Evolutionary conservation across 2,888 invertebrate genomes (phyloP), one percentile per base, ranked within the genome.

Genomic region (Drosophila antonietae): DNA sequence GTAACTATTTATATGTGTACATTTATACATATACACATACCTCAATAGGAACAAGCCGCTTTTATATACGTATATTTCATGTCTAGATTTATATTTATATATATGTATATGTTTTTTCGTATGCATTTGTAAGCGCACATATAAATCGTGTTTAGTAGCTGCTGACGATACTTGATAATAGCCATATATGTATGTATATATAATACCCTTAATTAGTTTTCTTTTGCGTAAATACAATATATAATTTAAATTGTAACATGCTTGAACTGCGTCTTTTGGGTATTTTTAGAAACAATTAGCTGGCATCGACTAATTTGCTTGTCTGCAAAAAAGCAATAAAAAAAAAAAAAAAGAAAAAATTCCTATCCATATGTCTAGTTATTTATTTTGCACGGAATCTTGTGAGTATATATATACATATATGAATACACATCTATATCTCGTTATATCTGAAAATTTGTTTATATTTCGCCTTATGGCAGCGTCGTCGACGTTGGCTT

Each of bases 401-500:
- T 49, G 20, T 44, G 46, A 47, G 31, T 62, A 49, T 44, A 49
- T 31, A 15, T 2, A 6, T 1, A 28, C 6, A 28, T 62, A 49
- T 44, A 49, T 31, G 9, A 2, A 6, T 1, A 28, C 6, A 28
- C 6, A 28, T 0, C 31, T 52, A 63, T 49, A 59, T 61, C n/a
- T 58, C 47, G 53, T 39, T 75, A 49, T 41, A 41, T 55, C 18
- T 55, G n/a, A 74, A 44, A 52, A 57, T 63, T 78, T 78, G 75
- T 75, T 80, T 78, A 78, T 80, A 65, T 69, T 56, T 37, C 60
- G 64, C 55, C 66, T 70, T 76, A 69, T 68, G 68, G 73, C 60
- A 47, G 35, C 64, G 56, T 15, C 53, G 64, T 51, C 67, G 60
- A 8, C 68, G 59, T 18, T 60, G 46, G 18, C 52, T 15, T 28